Evolutionary conservation across 2,888 invertebrate genomes (phyloP), one percentile per base, ranked within the genome.

Genomic region (Ormyrus nitidulus): DNA sequence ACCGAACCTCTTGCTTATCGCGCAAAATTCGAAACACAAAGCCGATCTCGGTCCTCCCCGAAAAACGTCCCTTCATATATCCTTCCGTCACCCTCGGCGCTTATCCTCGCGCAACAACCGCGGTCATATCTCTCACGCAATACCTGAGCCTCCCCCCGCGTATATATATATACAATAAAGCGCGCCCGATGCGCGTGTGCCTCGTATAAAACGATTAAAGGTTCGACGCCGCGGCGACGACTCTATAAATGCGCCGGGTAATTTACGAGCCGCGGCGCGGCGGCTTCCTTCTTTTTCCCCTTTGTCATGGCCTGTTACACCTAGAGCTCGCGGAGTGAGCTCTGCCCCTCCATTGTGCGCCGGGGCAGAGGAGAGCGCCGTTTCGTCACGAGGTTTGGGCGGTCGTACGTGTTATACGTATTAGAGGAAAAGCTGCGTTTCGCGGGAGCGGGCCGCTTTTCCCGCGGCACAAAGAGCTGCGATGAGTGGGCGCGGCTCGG

Each of bases 171-270:
- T 19, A 59, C 54, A 61, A 64, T 58, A 64, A 73, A 73, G 9
- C 46, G 48, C 13, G 13, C 19, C 19, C 19, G 19, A 19, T 1
- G 19, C 2, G 19, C 19, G 19, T 19, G 19, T 2, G 19, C 13
- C 53, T 64, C 48, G 19, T 73, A 58, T 70, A 70, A 70, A 70
- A 68, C 13, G 58, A 70, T 70, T 70, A 70, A 46, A 44, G 9
- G 6, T 19, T 34, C 19, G 65, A 65, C 13, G 48, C 7, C 54
- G 56, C 54, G 56, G 46, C 10, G 46, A 72, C 58, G 34, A 56
- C 56, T 74, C 74, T 56, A 74, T 74, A 73, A 73, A 72, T 72
- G 13, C 61, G 48, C 9, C 10, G 34, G 58, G 59, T 74, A 74
- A 74, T 74, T 74, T 74, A 66, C 65, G 74, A 66, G 58, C 4